Percentiles rank a stretch among this genome's conserved stretches.
Evolutionary conservation across 2,113 vertebrate genomes (phyloP).

Genomic region (Ctenodactylus gundi): DNA sequence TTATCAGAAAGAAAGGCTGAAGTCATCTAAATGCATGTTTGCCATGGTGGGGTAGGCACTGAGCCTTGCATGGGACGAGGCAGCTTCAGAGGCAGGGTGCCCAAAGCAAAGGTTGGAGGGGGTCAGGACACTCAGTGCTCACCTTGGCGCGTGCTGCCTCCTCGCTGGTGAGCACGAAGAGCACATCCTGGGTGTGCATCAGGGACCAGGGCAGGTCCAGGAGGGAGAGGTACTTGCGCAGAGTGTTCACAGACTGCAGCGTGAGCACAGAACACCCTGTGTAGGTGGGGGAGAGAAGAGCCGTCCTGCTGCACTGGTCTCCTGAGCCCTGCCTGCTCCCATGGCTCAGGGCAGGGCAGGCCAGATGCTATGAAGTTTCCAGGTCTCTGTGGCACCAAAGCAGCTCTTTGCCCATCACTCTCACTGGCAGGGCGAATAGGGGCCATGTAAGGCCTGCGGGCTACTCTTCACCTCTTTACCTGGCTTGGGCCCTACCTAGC

Average conservation of each 20-base stretch:
- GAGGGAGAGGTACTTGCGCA: conserved; percentile 93
- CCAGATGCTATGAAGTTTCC: not conserved
- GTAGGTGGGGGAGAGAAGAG: not conserved
- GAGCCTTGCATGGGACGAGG: too few relatives aligned
- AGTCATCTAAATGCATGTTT: not conserved
- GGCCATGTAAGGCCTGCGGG: not conserved
- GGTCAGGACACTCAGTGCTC: conserved; percentile 45
- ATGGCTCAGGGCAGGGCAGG: not conserved
- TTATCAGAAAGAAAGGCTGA: not conserved
- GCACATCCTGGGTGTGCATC: conserved; percentile 81
- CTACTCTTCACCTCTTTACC: not conserved
- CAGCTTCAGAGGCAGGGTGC: not conserved
- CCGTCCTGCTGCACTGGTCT: not conserved
- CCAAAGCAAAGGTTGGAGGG: not conserved
- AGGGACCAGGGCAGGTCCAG: conserved; percentile 92
- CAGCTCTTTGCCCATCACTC: not conserved
- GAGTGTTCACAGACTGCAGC: conserved; percentile 88
- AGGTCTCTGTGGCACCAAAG: not conserved
- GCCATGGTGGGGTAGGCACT: too few relatives aligned
- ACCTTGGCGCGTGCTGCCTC: conserved; percentile 91
- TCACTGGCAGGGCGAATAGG: not conserved
- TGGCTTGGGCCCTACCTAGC: too few relatives aligned
- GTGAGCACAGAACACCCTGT: conserved; percentile 88
- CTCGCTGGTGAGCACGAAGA: conserved; percentile 84
- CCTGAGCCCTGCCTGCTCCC: not conserved